Percentiles rank a stretch among this genome's conserved stretches.
phyloP scores from a whole-genome alignment of 1,140 invertebrate species.

The Ylistrum balloti region DNA sequence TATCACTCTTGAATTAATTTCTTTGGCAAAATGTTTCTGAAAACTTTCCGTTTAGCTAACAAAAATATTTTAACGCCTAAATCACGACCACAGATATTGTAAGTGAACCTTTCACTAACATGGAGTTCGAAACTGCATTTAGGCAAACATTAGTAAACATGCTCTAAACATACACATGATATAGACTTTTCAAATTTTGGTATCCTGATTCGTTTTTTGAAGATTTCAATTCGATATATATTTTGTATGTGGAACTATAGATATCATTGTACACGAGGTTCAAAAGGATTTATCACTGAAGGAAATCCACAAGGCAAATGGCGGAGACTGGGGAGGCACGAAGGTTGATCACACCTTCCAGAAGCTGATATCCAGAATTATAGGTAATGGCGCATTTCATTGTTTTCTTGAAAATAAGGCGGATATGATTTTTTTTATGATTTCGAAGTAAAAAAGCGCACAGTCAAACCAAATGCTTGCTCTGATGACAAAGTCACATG shows the following conservation, averaged over 20 bases:
- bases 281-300: slow-evolving; percentile 81
- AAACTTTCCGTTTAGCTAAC: no score
- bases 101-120: background rate
- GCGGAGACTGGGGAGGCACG: slow-evolving; percentile 84
- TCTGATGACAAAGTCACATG: slow-evolving; percentile 49
- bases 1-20: no score
- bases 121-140: background rate
- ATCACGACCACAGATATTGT: background rate
- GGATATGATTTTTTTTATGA: slow-evolving; percentile 57
- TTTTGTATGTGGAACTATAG: slow-evolving; percentile 85
- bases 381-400: slow-evolving; percentile 37
- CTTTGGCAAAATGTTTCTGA: no score
- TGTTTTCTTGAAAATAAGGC: slow-evolving; percentile 42
- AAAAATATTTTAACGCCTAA: background rate
- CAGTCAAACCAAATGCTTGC: slow-evolving; percentile 24
- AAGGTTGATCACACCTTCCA: slow-evolving; percentile 50
- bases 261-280: slow-evolving; percentile 86
- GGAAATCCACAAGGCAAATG: slow-evolving; percentile 85
- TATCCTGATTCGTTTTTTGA: no score
- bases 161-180: background rate
- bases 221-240: no score
- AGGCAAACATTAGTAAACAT: background rate
- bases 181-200: no score
- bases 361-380: background rate
- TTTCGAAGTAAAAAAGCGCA: slow-evolving; percentile 64